Evolutionary conservation across 2,113 vertebrate genomes (phyloP).

Genomic region (Rhabdornis inornatus): DNA sequence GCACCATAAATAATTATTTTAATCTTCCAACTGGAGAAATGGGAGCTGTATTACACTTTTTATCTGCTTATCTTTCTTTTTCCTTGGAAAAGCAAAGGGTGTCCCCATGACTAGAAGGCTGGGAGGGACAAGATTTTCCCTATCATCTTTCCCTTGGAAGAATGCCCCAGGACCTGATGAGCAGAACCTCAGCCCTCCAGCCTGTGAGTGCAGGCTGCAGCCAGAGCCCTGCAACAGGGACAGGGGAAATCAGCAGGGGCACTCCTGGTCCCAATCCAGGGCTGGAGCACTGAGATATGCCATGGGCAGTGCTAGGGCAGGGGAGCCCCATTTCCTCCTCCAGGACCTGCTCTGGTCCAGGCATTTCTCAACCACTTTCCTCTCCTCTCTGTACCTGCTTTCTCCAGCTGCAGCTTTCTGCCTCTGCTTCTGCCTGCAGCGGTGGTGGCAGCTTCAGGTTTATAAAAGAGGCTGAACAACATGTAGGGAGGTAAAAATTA

Average conservation of each 20-base stretch:
- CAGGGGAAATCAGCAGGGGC: background rate
- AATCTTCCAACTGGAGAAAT: background rate
- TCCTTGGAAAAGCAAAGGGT: background rate
- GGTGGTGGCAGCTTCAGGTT: background rate
- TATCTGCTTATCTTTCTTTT: background rate
- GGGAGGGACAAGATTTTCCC: background rate
- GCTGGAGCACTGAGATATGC: background rate
- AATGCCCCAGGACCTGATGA: background rate
- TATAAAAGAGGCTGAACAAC: background rate
- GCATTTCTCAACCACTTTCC: background rate
- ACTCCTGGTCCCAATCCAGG: background rate
- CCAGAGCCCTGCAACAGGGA: background rate
- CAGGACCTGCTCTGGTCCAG: background rate
- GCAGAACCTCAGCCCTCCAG: background rate
- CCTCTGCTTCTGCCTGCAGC: background rate
- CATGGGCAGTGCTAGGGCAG: rapidly evolving
- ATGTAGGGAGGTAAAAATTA: background rate
- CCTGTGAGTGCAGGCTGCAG: background rate
- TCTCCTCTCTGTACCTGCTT: background rate
- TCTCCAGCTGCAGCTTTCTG: background rate
- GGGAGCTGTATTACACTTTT: background rate
- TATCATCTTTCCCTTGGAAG: background rate
- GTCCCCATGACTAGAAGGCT: background rate
- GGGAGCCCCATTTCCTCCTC: background rate
- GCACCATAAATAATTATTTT: background rate